Evolutionary conservation across 2,797 vertebrate species (phyloP).

Genomic region (Clamator glandarius): DNA sequence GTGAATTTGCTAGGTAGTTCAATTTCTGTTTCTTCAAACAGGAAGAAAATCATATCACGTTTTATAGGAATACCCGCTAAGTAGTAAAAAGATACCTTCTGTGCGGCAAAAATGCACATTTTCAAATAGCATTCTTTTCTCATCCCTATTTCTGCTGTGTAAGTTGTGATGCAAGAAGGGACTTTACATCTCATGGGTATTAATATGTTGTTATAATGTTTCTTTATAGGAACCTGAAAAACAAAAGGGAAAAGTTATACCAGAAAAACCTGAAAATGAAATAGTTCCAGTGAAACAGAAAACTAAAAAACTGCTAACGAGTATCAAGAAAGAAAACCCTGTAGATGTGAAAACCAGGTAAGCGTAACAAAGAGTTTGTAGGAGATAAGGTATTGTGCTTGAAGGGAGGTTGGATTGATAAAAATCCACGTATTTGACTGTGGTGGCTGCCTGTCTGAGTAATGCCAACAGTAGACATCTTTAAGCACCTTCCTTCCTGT

Average conservation of each 20-base stretch:
- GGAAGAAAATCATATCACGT: neutral
- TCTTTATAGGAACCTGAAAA: constrained; percentile 90
- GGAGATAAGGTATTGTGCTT: neutral
- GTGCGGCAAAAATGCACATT: neutral
- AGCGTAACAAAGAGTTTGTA: neutral
- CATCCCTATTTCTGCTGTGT: accelerated
- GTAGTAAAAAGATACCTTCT: neutral
- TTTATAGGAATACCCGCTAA: neutral
- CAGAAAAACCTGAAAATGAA: constrained; percentile 87
- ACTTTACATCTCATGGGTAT: neutral
- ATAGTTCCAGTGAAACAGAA: constrained; percentile 86
- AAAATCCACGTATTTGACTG: neutral
- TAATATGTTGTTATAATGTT: neutral
- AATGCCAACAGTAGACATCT: neutral
- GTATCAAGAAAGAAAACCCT: constrained; percentile 87
- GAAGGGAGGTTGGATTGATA: neutral
- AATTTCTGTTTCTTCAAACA: neutral
- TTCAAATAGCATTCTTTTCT: neutral
- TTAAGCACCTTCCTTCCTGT: neutral
- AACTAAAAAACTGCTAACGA: constrained; percentile 84
- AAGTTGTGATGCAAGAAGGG: neutral
- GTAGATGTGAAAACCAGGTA: constrained; percentile 90
- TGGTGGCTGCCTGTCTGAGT: neutral
- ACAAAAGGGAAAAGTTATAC: constrained; percentile 85
- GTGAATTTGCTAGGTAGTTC: neutral